Percentiles rank a stretch among this genome's conserved stretches.
These are phyloP conservation scores for Pleuronectes platessa DNA, from an alignment of 2,113 vertebrate genomes.

Conservation along the genomic window DNA sequence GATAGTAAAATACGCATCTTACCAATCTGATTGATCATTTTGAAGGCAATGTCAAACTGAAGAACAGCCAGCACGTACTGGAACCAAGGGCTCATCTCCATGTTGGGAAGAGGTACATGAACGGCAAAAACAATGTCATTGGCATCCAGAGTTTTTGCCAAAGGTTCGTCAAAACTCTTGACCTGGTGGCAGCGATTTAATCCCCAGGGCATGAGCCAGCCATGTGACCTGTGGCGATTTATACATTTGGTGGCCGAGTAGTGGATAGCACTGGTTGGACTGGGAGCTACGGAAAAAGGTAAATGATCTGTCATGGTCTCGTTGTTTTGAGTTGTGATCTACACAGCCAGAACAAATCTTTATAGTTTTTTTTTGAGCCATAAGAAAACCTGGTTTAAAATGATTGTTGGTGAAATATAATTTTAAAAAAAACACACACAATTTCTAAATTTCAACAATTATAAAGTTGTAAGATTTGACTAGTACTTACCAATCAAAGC, in stretches of 20 bases:
- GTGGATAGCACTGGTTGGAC: constrained; percentile 46
- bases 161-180: constrained; percentile 87
- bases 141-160: constrained; percentile 85
- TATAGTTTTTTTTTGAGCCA: neutral
- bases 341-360: neutral
- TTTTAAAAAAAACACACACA: neutral
- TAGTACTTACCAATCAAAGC: constrained; percentile 54
- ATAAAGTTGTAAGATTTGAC: neutral
- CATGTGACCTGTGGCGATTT: constrained; percentile 82
- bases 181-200: constrained; percentile 87
- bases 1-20: constrained; percentile 51
- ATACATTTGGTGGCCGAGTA: constrained; percentile 86
- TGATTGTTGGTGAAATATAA: too few species aligned
- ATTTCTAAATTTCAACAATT: too few species aligned
- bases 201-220: constrained; percentile 92
- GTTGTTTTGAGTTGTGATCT: neutral
- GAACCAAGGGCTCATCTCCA: constrained; percentile 96
- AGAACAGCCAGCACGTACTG: constrained; percentile 93
- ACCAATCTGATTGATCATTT: constrained; percentile 91
- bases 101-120: constrained; percentile 86
- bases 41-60: constrained; percentile 92
- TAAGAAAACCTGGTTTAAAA: too few species aligned
- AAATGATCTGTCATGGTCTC: neutral
- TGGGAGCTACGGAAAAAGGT: constrained; percentile 30
- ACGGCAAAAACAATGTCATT: constrained; percentile 85